Base-by-base conservation (phyloP, 2,113 vertebrate species). In the Phyllostomus discolor region DNA sequence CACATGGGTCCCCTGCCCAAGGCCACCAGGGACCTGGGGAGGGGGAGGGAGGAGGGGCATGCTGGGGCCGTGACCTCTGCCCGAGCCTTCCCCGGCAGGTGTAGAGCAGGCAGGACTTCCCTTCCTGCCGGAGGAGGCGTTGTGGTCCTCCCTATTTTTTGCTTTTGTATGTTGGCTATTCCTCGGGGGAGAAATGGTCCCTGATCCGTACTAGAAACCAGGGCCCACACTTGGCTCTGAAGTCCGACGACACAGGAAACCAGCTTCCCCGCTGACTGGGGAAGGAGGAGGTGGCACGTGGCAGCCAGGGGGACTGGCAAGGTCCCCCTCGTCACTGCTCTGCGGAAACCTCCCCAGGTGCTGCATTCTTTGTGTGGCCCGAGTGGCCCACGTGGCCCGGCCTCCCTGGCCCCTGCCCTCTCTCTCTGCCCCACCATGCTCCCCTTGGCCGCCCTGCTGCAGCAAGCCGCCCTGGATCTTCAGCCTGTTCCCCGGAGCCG, bases 391-490 rank as follows among this genome's bases (percentile, higher is more conserved):
- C 9, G 9, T 2, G 11, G 35, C 76, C 35, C 54, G 24, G 33
- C 64, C 22, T 5, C 54, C 31, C 35, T 12, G 12, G 28, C 50
- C 6, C 31, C 46, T 20, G 10, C 22, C 2, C 20, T 26, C 11
- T 2, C 28, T 54, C 10, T 20, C 16, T 5, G 10, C 10, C 19
- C 59, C 5, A 0, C 10, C 4, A 0, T n/a, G 1, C 38, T 92
- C 38, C 41, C 17, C 38, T 26, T 12, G 46, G n/a, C 48, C 46
- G 28, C 0, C 0, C 33, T 16, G 85, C 48, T 75, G 38, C 15
- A 28, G n/a, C n/a, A n/a, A n/a, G 57, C 38, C 14, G n/a, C n/a
- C 52, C 28, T 31, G 41, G n/a, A 20, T 70, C 41, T 82, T n/a
- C 17, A 35, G 10, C 16, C 67, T 17, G 16, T 31, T 57, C 41